Percentiles rank a stretch among this genome's conserved stretches.
These are phyloP conservation scores for Vireo griseus DNA, from an alignment of 2,797 vertebrate species.

Conservation along the genomic window DNA sequence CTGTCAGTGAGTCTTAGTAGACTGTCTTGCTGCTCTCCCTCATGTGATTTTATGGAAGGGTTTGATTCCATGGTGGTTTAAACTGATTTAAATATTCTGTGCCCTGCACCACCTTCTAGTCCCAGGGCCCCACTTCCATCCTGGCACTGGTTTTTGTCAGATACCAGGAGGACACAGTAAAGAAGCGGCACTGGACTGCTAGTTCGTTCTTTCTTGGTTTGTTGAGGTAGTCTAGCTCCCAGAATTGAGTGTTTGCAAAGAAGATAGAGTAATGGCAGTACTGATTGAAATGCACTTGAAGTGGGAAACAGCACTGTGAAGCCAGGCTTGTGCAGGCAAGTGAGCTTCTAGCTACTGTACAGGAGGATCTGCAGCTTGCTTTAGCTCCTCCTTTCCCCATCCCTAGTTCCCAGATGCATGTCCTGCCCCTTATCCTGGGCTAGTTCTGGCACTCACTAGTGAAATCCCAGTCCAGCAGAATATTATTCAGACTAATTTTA, in stretches of 20 bases:
- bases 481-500: neutral
- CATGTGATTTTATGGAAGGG: neutral
- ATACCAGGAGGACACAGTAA: neutral
- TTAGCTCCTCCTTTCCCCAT: neutral
- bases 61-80: neutral
- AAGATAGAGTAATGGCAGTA: neutral
- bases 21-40: neutral
- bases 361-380: neutral
- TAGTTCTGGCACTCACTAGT: neutral
- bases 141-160: neutral
- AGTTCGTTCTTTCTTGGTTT: neutral
- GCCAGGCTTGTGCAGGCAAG: neutral
- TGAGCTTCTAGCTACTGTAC: neutral
- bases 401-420: fast-evolving
- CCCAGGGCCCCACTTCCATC: fast-evolving
- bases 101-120: neutral
- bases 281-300: neutral
- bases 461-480: neutral
- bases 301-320: neutral
- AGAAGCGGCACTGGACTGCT: neutral
- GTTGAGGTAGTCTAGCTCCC: neutral
- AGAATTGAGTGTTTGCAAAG: neutral
- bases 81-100: neutral
- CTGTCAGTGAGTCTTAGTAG: neutral
- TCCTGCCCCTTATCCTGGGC: neutral